Base-by-base conservation (phyloP, 2,113 vertebrate species). In the Capreolus pygargus region DNA sequence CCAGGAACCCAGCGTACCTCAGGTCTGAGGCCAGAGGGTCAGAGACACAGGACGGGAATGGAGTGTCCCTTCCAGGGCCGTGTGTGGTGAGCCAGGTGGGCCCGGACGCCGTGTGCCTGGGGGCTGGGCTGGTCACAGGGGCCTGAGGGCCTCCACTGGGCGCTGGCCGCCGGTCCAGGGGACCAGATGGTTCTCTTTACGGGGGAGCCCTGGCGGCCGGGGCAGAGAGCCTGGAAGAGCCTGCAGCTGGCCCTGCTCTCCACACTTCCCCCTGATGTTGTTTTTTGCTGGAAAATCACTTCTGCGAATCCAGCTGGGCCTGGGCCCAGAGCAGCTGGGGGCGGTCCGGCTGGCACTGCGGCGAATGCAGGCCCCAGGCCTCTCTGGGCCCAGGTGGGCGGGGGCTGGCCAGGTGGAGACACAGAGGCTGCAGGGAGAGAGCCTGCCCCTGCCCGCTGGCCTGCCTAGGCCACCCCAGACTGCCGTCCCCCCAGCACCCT, bases 281-380 rank as follows among this genome's bases (percentile, higher is more conserved):
- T 78, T 97, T 89, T 92, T 90, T 95, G 81, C 93, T 98, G 95
- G 93, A 94, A 98, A 95, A 92, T 64, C 86, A 25, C 30, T 84
- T 87, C 74, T 70, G 52, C 54, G 39, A 27, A 54, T 57, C 70
- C 88, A 60, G 17, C 70, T 76, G 84, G 89, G 91, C 57, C 58
- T 85, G 11, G 25, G 89, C 94, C 4, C 9, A 28, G 92, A 84
- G 97, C 67, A 58, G 85, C 39, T 11, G 74, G 81, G 23, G 74
- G 12, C 0, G 3, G 58, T 27, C 12, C 15, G 21, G 58, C 33
- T 2, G 39, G 55, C 7, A 12, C 50, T 82, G 25, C 1, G 5
- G 91, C 64, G 36, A 67, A 78, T 28, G 43, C 2, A 23, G 33
- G 6, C 28, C n/a, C 9, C n/a, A 7, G 13, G 14, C n/a, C 15